Percentiles rank a stretch among this genome's conserved stretches.
These are phyloP conservation scores for Coenonympha arcania DNA, from an alignment of 2,888 invertebrate species.

Conservation along the genomic window DNA sequence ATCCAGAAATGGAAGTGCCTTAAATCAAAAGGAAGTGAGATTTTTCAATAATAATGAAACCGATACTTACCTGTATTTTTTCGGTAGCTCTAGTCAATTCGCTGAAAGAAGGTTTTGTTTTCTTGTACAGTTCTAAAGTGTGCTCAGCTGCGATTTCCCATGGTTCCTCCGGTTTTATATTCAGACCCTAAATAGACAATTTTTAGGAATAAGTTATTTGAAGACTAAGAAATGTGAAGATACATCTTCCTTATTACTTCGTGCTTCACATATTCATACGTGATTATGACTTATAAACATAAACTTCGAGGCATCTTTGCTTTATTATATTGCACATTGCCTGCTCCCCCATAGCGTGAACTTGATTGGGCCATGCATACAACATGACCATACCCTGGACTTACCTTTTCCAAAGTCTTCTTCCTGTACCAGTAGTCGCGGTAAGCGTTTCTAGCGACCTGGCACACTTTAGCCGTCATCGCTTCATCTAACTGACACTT, in stretches of 20 bases:
- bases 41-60: not conserved
- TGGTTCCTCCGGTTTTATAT: conserved; percentile 43
- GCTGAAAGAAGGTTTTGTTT: conserved; percentile 50
- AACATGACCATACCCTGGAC: no score
- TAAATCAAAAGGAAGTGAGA: not conserved
- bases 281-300: no score
- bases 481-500: conserved; percentile 46
- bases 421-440: conserved; percentile 63
- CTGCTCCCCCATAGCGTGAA: no score
- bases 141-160: conserved; percentile 61
- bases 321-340: no score
- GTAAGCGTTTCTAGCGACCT: conserved; percentile 56
- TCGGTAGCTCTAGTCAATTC: conserved; percentile 53
- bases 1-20: no score
- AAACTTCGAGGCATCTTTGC: no score
- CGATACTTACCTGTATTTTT: conserved; percentile 49
- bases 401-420: conserved; percentile 51
- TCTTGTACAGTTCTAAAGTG: conserved; percentile 57
- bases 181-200: conserved; percentile 44
- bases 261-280: no score
- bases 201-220: no score
- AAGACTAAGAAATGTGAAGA: no score
- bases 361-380: no score
- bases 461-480: conserved; percentile 51
- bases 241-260: no score